Percentiles rank a stretch among this genome's conserved stretches.
Conservation (phyloP, 2,888 invertebrate species). For the Vandiemenella viatica region DNA sequence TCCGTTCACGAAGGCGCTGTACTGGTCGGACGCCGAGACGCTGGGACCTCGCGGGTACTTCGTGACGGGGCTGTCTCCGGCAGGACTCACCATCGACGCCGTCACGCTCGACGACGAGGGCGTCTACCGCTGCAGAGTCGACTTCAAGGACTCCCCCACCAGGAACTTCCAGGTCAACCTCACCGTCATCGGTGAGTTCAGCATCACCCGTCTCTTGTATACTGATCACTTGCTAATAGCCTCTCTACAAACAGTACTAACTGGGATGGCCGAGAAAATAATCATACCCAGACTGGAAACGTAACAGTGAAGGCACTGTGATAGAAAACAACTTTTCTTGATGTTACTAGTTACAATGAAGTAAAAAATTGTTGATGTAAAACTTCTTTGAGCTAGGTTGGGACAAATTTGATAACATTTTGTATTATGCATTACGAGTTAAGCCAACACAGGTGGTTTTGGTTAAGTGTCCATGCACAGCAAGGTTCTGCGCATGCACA, state of each 20-base stretch:
- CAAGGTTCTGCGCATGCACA: too few relatives aligned
- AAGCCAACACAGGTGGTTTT: too few relatives aligned
- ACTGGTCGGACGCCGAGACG: constrained; percentile 34
- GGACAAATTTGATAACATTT: too few relatives aligned
- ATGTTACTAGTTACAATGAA: too few relatives aligned
- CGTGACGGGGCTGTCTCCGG: constrained; percentile 28
- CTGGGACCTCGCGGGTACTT: constrained; percentile 36
- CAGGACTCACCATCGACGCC: constrained; percentile 32
- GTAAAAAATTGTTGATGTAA: too few relatives aligned
- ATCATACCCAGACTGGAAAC: too few relatives aligned
- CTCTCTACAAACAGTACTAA: too few relatives aligned
- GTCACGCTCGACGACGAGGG: constrained; percentile 26
- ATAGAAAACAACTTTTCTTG: too few relatives aligned
- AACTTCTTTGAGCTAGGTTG: too few relatives aligned
- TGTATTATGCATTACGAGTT: too few relatives aligned
- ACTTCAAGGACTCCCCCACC: constrained; percentile 38
- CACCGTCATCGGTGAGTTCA: constrained; percentile 35
- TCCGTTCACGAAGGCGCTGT: constrained; percentile 31
- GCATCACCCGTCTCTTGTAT: constrained; percentile 6
- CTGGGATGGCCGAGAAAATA: too few relatives aligned
- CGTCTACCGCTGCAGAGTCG: constrained; percentile 37
- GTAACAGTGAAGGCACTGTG: not conserved
- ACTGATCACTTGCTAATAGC: not conserved
- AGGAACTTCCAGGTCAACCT: constrained; percentile 38
- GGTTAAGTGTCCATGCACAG: too few relatives aligned